Conservation (phyloP, 2,113 vertebrate species). For the Cervus canadensis region DNA sequence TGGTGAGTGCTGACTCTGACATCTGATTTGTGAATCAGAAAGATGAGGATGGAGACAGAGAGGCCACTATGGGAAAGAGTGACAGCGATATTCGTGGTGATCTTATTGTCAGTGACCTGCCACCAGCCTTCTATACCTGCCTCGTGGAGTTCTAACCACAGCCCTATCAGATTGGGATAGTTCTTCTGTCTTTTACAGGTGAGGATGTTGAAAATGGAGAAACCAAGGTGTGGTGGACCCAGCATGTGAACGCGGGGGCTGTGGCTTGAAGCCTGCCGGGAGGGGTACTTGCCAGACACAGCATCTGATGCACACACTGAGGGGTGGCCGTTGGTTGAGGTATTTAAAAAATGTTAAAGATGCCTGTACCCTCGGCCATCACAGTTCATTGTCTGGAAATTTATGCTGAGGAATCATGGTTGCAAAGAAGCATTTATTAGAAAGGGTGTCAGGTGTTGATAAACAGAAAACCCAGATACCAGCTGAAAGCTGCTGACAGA, state of each 20-base stretch:
- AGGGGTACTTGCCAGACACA: rapidly evolving
- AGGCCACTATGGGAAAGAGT: not conserved
- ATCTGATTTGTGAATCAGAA: no score
- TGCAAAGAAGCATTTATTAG: not conserved
- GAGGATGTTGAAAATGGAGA: not conserved
- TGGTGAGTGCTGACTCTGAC: rapidly evolving
- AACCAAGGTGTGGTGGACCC: not conserved
- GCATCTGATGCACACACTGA: rapidly evolving
- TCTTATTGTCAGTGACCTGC: rapidly evolving
- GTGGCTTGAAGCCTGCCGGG: not conserved
- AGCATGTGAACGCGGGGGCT: no score
- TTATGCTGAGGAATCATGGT: not conserved
- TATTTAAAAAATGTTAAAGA: not conserved
- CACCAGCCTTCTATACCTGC: rapidly evolving
- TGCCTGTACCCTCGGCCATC: not conserved
- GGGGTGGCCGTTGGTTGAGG: no score
- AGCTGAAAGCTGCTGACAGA: not conserved
- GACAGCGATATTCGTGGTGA: not conserved
- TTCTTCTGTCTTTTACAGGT: no score
- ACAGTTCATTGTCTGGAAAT: not conserved
- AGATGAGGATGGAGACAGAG: not conserved
- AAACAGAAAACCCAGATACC: not conserved
- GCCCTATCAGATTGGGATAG: not conserved
- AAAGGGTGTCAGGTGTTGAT: not conserved
- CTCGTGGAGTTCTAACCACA: not conserved